phyloP scores from a whole-genome alignment of 1,140 invertebrate species.

The Ganaspis sp. region DNA sequence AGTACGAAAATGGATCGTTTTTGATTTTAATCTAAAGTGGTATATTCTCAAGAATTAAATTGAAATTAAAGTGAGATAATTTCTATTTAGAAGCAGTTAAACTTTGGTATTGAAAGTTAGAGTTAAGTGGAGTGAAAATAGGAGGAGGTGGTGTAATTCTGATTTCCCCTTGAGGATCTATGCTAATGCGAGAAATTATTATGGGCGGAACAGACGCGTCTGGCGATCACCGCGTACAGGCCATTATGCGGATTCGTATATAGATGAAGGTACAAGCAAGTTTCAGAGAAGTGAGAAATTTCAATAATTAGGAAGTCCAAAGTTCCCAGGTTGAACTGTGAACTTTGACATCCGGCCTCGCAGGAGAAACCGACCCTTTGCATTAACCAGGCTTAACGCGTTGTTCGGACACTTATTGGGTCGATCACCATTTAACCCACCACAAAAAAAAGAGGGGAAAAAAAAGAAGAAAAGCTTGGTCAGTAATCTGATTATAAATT shows the following conservation, averaged over 20 bases:
- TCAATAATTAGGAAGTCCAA: conserved; percentile 60
- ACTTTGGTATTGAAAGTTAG: neutral
- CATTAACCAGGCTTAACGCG: conserved; percentile 49
- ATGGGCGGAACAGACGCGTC: conserved; percentile 37
- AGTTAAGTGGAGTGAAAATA: neutral
- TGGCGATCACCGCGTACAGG: conserved; percentile 8
- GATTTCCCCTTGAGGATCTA: conserved; percentile 4
- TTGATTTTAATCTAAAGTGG: too few species aligned
- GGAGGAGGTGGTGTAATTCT: neutral
- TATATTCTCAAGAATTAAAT: too few species aligned
- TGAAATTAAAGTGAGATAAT: neutral
- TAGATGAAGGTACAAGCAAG: conserved; percentile 41
- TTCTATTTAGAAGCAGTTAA: neutral
- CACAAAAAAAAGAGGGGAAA: neutral
- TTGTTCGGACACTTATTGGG: conserved; percentile 18
- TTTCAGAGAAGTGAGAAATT: conserved; percentile 58
- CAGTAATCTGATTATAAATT: neutral
- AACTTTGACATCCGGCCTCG: conserved; percentile 51
- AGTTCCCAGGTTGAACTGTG: conserved; percentile 52
- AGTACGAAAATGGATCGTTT: too few species aligned
- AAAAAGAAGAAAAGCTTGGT: conserved; percentile 36
- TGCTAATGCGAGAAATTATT: conserved; percentile 48
- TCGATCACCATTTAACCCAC: conserved; percentile 37
- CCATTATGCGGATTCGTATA: conserved; percentile 38
- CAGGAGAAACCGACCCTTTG: conserved; percentile 31